Evolutionary conservation across 2,113 vertebrate genomes (phyloP).

Genomic region (Lontra canadensis): DNA sequence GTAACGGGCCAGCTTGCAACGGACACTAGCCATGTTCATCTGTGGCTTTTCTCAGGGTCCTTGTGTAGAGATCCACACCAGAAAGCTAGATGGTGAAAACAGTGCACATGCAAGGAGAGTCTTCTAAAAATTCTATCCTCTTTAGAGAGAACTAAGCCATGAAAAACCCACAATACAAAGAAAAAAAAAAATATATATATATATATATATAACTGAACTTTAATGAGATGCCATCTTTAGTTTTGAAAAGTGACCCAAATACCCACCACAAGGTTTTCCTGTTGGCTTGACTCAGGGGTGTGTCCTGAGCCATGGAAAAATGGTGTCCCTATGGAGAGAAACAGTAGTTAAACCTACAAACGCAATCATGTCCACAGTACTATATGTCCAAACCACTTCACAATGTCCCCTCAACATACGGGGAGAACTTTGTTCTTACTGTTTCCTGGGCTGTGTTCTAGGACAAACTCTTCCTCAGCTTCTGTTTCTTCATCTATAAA

Average conservation of each 20-base stretch:
- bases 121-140: neutral
- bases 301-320: constrained; percentile 33
- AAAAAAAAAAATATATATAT: neutral
- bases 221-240: neutral
- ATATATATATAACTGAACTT: neutral
- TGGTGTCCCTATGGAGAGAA: neutral
- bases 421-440: neutral
- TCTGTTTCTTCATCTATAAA: neutral
- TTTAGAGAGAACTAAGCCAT: neutral
- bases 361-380: too few species aligned
- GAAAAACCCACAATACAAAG: neutral
- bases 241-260: neutral
- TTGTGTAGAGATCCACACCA: neutral
- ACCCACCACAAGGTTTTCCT: constrained; percentile 25
- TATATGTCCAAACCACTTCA: neutral
- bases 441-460: neutral
- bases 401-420: too few species aligned
- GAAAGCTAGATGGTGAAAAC: neutral
- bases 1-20: constrained; percentile 65
- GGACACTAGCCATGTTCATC: constrained; percentile 54
- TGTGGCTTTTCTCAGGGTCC: neutral
- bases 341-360: neutral
- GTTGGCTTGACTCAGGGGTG: neutral
- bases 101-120: neutral
- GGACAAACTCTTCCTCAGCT: neutral